phyloP scores from a whole-genome alignment of 1,140 invertebrate species.

The Drosophila nannoptera region DNA sequence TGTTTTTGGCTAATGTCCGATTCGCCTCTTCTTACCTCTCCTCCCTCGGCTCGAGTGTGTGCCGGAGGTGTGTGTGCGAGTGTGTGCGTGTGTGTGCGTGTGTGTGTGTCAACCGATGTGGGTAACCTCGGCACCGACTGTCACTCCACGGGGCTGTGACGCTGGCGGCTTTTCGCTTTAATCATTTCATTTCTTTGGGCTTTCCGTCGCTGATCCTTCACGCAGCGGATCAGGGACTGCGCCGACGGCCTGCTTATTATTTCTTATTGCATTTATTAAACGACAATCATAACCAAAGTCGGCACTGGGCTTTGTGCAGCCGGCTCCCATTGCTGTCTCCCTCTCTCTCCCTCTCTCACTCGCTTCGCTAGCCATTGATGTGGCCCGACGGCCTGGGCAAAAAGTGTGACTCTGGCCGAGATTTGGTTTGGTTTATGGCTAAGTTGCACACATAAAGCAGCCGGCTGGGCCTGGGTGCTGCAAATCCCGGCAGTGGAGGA shows the following conservation, averaged over 20 bases:
- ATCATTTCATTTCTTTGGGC: slow-evolving; percentile 67
- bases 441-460: slow-evolving; percentile 73
- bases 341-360: neutral
- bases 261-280: slow-evolving; percentile 79
- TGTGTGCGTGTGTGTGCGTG: slow-evolving; percentile 2
- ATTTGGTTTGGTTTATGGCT: slow-evolving; percentile 77
- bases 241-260: slow-evolving; percentile 72
- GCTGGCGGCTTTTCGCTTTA: slow-evolving; percentile 70
- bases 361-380: slow-evolving; percentile 7
- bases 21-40: slow-evolving; percentile 31
- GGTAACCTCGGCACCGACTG: slow-evolving; percentile 58
- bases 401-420: slow-evolving; percentile 73
- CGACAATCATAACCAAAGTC: slow-evolving; percentile 78
- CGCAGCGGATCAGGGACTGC: slow-evolving; percentile 39
- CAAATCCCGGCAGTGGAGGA: slow-evolving; percentile 44
- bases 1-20: slow-evolving; percentile 54
- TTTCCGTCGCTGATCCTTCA: slow-evolving; percentile 59
- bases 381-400: slow-evolving; percentile 41
- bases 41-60: slow-evolving; percentile 23
- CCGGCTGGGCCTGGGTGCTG: neutral
- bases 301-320: slow-evolving; percentile 42
- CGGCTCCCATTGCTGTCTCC: slow-evolving; percentile 19
- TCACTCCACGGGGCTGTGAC: slow-evolving; percentile 41
- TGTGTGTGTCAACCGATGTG: slow-evolving; percentile 53
- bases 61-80: slow-evolving; percentile 23